These are phyloP conservation scores for Diaphora mendica DNA, from an alignment of 2,888 invertebrate genomes.

Conservation along the genomic window DNA sequence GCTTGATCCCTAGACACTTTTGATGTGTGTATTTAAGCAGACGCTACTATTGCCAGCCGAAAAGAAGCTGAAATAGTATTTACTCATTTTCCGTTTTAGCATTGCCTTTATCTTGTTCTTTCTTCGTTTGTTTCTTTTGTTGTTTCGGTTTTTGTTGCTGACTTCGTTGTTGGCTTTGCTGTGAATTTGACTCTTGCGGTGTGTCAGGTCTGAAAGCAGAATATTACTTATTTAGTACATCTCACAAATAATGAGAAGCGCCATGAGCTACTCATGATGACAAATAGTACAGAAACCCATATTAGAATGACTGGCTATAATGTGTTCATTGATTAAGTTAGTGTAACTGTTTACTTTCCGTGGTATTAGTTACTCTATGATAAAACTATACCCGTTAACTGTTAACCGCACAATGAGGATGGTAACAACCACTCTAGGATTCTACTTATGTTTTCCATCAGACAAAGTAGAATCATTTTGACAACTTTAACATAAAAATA, in stretches of 20 bases:
- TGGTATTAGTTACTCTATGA: no score
- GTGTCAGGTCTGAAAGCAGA: constrained; percentile 31
- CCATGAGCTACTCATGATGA: background rate
- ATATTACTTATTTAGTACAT: background rate
- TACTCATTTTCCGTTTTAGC: constrained; percentile 39
- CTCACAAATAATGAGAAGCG: background rate
- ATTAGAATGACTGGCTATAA: background rate
- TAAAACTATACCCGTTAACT: background rate
- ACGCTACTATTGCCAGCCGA: constrained; percentile 33
- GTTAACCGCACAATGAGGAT: no score
- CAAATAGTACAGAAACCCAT: background rate
- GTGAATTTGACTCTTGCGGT: constrained; percentile 12
- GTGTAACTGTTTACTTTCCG: no score
- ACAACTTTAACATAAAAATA: no score
- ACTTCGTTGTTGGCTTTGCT: no score
- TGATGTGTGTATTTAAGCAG: constrained; percentile 34
- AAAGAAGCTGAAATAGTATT: constrained; percentile 27
- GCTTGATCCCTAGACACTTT: no score
- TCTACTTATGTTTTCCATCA: no score
- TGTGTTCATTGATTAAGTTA: background rate
- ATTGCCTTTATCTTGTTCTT: constrained; percentile 29
- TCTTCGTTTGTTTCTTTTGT: no score
- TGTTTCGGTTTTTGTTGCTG: no score
- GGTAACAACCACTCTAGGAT: no score
- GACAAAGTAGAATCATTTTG: no score